These are phyloP conservation scores for Anoura caudifer DNA, from an alignment of 2,113 vertebrate species.

Conservation along the genomic window DNA sequence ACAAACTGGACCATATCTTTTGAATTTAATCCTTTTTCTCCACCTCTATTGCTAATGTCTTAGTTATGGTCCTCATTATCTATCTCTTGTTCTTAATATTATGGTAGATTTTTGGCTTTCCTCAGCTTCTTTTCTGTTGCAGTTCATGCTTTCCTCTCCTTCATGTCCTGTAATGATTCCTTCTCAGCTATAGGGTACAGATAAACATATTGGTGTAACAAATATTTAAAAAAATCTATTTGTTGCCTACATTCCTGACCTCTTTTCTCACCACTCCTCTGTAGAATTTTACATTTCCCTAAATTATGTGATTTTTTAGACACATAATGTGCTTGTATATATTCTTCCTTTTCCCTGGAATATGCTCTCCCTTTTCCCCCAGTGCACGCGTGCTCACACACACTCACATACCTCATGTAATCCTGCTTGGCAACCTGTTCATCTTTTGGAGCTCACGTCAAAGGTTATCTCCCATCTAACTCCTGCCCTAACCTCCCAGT, in stretches of 20 bases:
- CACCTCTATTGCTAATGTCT: neutral
- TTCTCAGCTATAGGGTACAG: neutral
- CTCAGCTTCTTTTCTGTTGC: neutral
- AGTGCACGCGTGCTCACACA: neutral
- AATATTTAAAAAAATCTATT: neutral
- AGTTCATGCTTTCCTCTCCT: neutral
- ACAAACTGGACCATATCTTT: neutral
- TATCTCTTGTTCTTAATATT: neutral
- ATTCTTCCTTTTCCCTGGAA: neutral
- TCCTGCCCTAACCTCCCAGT: neutral
- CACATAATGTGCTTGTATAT: neutral
- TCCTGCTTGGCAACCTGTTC: neutral
- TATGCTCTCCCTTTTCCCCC: neutral
- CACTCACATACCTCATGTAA: neutral
- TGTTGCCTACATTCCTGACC: neutral
- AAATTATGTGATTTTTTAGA: neutral
- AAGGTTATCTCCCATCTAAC: neutral
- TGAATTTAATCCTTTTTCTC: neutral
- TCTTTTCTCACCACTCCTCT: neutral
- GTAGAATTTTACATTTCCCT: neutral
- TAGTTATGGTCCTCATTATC: neutral
- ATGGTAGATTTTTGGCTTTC: neutral
- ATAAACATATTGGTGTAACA: neutral
- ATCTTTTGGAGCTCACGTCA: neutral
- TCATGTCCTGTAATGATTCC: neutral